Base-by-base conservation (phyloP, 2,113 vertebrate species). In the Corythornis vintsioides region DNA sequence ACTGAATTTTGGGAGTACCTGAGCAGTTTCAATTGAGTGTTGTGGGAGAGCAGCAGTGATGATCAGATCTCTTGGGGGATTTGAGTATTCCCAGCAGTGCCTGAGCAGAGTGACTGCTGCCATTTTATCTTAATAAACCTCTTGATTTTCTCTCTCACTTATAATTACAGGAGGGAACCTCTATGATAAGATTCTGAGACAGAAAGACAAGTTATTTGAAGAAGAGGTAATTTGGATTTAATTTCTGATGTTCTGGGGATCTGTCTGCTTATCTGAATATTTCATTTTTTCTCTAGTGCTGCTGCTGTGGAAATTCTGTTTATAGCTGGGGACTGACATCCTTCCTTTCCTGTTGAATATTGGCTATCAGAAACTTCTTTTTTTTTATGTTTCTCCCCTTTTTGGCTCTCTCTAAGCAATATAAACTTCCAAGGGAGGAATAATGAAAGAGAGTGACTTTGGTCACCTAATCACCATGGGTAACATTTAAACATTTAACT, bases 161-260 rank as follows among this genome's bases (percentile, higher is more conserved):
- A 48, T 73, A 83, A 92, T 97, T 97, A 19, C 97, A 99, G 99
- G 99, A 90, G 99, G 99, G 64, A 99, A 99, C 97, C 98, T 99
- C 64, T 99, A 99, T 35, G 99, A 99, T 95, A 99, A 99, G 97
- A 99, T 99, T 94, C 97, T 98, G 94, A 98, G 98, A 42, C 98
- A 99, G 98, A 99, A 98, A 83, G 99, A 99, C 94, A 98, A 97
- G 69, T 98, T 99, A 40, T 99, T 99, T 97, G 97, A 97, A 76
- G 98, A 99, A 96, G 98, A 99, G 98, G 99, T 99, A 98, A 96
- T 94, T 81, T 86, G 69, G 83, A 56, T 20, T 85, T 70, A 18
- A 43, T 88, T 6, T 81, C 74, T 94, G 5, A 45, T 71, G 52
- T 83, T 92, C 38, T 55, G 47, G 81, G 11, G 9, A 42, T 93